Evolutionary conservation across 2,797 vertebrate genomes (phyloP), one percentile per base, ranked within the genome.

Genomic region (Gallinago stenura): DNA sequence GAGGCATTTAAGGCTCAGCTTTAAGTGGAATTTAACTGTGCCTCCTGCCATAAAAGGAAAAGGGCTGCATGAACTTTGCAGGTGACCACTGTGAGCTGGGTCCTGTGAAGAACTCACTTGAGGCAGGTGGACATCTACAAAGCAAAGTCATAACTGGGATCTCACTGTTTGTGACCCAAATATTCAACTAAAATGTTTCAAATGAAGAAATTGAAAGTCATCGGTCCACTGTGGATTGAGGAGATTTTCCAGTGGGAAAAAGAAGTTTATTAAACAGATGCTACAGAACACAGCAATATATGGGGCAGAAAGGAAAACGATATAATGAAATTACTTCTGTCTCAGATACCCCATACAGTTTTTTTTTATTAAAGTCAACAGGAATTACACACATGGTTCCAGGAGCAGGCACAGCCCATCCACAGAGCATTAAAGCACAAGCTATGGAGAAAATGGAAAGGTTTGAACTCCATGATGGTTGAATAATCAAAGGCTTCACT

Each of bases 251-350:
- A 83, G 72, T 81, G 96, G 83, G 94, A 93, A 65, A 83, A 91
- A 68, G 45, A 48, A 93, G 54, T 31, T 95, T 96, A 95, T 93
- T 96, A 93, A 95, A 93, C 92, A 97, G 94, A 95, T 96, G 94
- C 62, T 88, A 62, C 51, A 83, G 72, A 93, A 90, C 62, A 65
- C 21, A 91, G 70, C 82, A 95, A 90, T 90, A 90, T 90, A 93
- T 46, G 87, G 89, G 76, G 39, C 76, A 91, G 82, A 90, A 93
- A 89, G 46, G 28, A 91, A 91, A 94, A 90, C 3, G 65, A 76
- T 78, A 72, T 78, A 79, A 88, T 56, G 79, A 91, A 94, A 95
- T 96, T 91, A 95, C 65, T 95, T 97, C 94, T 93, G 61, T 57
- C 61, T 94, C 84, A 94, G 72, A 66, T 79, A 90, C 15, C 54